These are phyloP conservation scores for Macrotus californicus DNA, from an alignment of 2,113 vertebrate species.

Conservation along the genomic window DNA sequence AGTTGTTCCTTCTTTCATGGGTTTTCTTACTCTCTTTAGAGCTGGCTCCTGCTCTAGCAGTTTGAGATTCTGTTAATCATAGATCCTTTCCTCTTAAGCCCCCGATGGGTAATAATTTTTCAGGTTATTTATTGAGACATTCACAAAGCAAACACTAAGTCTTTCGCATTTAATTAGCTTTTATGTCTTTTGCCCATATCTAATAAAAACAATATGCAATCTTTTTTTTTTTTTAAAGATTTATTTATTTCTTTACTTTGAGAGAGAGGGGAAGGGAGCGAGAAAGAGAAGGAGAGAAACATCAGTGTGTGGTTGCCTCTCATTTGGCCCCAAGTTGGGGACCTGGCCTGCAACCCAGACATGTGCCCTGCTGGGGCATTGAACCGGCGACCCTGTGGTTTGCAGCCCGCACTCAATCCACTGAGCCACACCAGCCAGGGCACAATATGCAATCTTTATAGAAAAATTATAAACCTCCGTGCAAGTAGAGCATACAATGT, in stretches of 20 bases:
- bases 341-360: too few relatives aligned
- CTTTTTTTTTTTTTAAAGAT: too few relatives aligned
- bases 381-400: too few relatives aligned
- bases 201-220: neutral
- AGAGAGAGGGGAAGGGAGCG: too few relatives aligned
- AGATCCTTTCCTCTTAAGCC: neutral
- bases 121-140: neutral
- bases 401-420: too few relatives aligned
- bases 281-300: too few relatives aligned
- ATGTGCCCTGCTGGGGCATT: too few relatives aligned
- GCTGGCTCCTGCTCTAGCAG: neutral
- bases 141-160: neutral
- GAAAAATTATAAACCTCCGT: neutral
- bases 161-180: neutral
- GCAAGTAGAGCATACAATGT: neutral
- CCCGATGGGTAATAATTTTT: neutral
- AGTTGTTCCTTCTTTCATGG: neutral
- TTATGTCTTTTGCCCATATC: neutral
- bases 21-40: neutral
- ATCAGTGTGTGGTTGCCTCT: too few relatives aligned
- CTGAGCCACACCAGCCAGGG: too few relatives aligned
- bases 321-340: too few relatives aligned
- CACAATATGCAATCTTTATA: neutral
- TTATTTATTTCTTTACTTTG: too few relatives aligned
- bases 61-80: neutral